Percentiles rank a stretch among this genome's conserved stretches.
Evolutionary conservation across 2,113 vertebrate genomes (phyloP).

Genomic region (Hylia prasina): DNA sequence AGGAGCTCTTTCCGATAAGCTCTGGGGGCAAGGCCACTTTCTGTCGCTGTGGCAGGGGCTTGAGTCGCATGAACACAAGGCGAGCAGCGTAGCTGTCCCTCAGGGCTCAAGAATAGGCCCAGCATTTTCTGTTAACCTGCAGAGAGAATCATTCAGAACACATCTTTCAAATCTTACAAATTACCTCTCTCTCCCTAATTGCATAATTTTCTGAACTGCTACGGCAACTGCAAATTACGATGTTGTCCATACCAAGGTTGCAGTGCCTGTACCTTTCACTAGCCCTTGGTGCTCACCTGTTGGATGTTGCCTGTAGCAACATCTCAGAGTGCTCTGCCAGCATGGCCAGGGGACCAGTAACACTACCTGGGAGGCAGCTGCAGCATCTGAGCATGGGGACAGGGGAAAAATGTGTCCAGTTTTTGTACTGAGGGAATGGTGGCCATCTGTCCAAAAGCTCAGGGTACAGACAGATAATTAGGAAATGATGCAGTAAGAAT

Average conservation of each 20-base stretch:
- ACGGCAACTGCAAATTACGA: not conserved
- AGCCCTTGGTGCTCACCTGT: not conserved
- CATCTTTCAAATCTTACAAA: not conserved
- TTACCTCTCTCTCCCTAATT: not conserved
- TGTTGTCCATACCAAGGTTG: not conserved
- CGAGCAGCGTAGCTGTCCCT: accelerated
- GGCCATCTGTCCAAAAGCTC: not conserved
- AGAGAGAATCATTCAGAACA: not conserved
- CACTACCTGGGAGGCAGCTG: accelerated
- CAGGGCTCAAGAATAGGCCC: not conserved
- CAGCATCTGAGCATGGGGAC: not conserved
- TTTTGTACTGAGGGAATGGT: not conserved
- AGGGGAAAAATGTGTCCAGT: not conserved
- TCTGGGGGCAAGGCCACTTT: not conserved
- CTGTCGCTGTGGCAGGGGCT: not conserved
- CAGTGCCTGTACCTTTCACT: not conserved
- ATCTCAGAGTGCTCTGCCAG: not conserved
- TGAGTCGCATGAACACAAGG: accelerated
- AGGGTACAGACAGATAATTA: not conserved
- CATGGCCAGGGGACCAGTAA: not conserved
- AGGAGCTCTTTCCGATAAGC: not conserved
- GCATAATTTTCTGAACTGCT: not conserved
- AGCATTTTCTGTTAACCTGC: not conserved
- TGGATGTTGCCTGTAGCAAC: not conserved
- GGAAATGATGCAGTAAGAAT: not conserved